phyloP scores from a whole-genome alignment of 1,140 invertebrate species.

The Rhagoletis zephyria region DNA sequence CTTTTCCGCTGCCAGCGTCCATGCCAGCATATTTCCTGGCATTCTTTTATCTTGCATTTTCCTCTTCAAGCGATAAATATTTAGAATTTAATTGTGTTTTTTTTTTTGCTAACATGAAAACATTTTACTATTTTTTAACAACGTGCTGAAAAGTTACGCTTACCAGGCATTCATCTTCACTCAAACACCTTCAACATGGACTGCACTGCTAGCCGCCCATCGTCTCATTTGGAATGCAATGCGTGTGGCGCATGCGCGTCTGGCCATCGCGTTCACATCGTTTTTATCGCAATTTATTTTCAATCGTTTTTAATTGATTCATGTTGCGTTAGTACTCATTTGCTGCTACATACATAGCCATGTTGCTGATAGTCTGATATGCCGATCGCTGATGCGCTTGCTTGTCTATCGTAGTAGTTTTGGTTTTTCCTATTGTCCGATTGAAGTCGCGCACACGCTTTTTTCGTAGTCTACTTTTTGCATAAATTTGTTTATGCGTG shows the following conservation, averaged over 20 bases:
- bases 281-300: slow-evolving; percentile 29
- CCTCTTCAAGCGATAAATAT: neutral
- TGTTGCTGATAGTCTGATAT: neutral
- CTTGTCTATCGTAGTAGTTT: neutral
- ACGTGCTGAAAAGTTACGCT: no score
- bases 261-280: slow-evolving; percentile 14
- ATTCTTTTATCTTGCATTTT: neutral
- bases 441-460: slow-evolving; percentile 10
- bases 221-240: neutral
- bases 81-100: neutral
- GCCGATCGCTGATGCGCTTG: neutral
- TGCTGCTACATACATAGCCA: neutral
- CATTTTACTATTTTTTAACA: no score
- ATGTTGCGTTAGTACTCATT: neutral
- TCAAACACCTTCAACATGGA: neutral
- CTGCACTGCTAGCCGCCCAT: neutral
- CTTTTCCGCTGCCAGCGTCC: neutral
- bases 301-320: slow-evolving; percentile 32
- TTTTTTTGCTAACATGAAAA: no score
- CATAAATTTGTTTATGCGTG: neutral
- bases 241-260: slow-evolving; percentile 43
- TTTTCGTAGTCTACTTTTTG: slow-evolving; percentile 6
- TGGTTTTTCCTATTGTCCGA: neutral
- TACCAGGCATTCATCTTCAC: no score
- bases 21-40: slow-evolving; percentile 1